Base-by-base conservation (phyloP, 2,113 vertebrate species). In the Ameiurus melas region DNA sequence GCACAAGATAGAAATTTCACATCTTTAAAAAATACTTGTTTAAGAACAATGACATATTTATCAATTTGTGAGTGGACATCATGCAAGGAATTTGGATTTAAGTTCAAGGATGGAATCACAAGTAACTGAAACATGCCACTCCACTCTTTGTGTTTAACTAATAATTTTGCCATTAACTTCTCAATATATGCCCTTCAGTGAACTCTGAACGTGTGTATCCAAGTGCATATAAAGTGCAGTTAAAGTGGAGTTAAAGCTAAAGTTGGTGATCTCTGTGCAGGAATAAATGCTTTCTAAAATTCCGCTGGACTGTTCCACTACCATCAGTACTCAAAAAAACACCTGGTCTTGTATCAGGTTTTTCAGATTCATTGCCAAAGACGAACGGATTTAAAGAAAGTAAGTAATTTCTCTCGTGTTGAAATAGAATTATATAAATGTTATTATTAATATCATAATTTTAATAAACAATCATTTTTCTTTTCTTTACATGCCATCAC, bases 241-340 rank as follows among this genome's bases (percentile, higher is more conserved):
- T 36, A 36, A 36, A 36, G 36, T 36, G 36, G 1, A 36, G 36
- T 71, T 19, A 82, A 19, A 7, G 43, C 8, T 53, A 22, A 83
- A 47, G 62, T 57, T 73, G 51, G 0, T 85, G 66, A 27, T 77
- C 17, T 86, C 8, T 75, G 36, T n/a, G 36, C 84, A 90, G 90
- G n/a, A 58, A 89, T 51, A 89, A 84, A 19, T 90, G 87, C 39
- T 51, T 36, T 36, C 53, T 90, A 30, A 90, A 89, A 82, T 83
- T 86, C 53, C 55, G 14, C 51, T 79, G 51, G 85, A 86, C 22
- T 33, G 33, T 90, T 27, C 85, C 81, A 13, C 83, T 16, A 30
- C 90, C 87, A 2, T 64, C 81, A 19, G 39, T 39, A n/a, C 57
- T 90, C 17, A 58, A 36, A 77, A n/a, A 1, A 1, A 22, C 30